Evolutionary conservation across 1,140 invertebrate genomes (phyloP).

Genomic region (Drosophila jambulina): DNA sequence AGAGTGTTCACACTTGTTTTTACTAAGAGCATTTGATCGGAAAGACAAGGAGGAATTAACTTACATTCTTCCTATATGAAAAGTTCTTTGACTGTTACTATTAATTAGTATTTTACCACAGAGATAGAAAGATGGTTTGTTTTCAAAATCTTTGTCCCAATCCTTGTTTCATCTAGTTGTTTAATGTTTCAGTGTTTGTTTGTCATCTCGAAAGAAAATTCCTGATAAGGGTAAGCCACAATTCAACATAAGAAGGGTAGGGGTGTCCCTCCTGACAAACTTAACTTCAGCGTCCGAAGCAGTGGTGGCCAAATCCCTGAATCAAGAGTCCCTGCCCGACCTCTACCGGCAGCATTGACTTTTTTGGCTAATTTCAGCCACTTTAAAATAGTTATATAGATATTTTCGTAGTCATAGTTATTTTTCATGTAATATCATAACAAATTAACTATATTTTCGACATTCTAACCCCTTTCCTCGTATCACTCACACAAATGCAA

Average conservation of each 20-base stretch:
- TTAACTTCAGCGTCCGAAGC: too few species aligned
- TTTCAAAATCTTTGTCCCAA: background rate
- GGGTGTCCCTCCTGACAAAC: background rate
- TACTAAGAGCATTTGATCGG: background rate
- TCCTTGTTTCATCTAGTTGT: constrained; percentile 7
- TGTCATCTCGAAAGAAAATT: constrained; percentile 27
- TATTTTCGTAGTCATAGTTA: too few species aligned
- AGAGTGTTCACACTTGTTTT: background rate
- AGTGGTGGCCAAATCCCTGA: too few species aligned
- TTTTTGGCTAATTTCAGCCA: too few species aligned
- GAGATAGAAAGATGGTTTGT: background rate
- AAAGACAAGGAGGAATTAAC: background rate
- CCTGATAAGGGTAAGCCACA: constrained; percentile 44
- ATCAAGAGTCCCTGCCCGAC: too few species aligned
- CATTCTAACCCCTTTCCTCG: too few species aligned
- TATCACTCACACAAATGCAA: too few species aligned
- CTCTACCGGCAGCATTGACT: too few species aligned
- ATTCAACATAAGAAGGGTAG: background rate
- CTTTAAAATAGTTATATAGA: too few species aligned
- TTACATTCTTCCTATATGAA: too few species aligned
- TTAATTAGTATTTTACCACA: constrained; percentile 1
- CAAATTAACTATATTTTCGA: too few species aligned
- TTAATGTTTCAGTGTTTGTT: background rate
- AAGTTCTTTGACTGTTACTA: background rate
- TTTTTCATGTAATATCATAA: too few species aligned